Base-by-base conservation (phyloP, 2,797 vertebrate genomes). In the Bradypus variegatus region DNA sequence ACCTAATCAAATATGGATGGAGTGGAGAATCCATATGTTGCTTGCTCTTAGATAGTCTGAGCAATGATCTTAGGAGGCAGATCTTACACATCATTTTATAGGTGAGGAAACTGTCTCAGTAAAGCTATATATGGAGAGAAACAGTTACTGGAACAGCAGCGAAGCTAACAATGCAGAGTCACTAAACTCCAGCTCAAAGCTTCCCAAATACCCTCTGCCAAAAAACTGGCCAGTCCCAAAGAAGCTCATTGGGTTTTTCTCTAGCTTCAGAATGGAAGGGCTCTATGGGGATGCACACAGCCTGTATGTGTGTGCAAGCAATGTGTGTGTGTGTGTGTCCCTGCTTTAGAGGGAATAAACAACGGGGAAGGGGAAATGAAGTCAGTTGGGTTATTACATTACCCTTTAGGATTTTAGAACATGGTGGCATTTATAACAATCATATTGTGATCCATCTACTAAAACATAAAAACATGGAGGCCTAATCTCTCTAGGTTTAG, bases 401-500 rank as follows among this genome's bases (percentile, higher is more conserved):
- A 84, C 50, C 69, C 88, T 84, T 90, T 81, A 88, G 60, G 69
- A 79, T 92, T 85, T 94, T 93, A 90, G 94, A 93, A 77, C 73
- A 36, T 0, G 0, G 11, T 45, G 16, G 38, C 48, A 76, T 75
- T 91, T 89, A 91, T 75, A 76, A 77, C 65, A 60, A 92, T 95
- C 78, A 92, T 79, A 88, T 31, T 50, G 65, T 76, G 76, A 94
- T 70, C 41, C 60, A 70, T 89, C 70, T 90, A 83, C 58, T 53
- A 45, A 92, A 90, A 88, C 73, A 76, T 80, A 76, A 94, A 94
- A 90, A 55, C 53, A 67, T 83, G 93, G 90, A 92, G 38, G 77
- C 45, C 81, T 64, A 78, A 92, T 95, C 80, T 90, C 78, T 82
- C 64, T 62, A 81, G 89, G 81, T 93, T 93, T 90, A 93, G 89